These are phyloP conservation scores for Ophthalmolycus amberensis DNA, from an alignment of 2,113 vertebrate species.

Conservation along the genomic window DNA sequence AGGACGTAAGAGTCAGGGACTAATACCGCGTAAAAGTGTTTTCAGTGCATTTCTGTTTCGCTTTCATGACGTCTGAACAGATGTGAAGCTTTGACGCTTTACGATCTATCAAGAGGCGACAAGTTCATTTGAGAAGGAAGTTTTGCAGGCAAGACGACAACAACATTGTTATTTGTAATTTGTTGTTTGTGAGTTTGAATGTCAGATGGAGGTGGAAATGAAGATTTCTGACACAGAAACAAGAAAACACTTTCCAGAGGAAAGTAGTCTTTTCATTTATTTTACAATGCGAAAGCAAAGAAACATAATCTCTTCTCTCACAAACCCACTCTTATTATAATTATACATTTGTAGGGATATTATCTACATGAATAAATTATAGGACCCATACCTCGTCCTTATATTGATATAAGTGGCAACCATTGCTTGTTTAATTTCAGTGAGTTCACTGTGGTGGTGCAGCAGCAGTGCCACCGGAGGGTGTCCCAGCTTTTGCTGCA, in stretches of 20 bases:
- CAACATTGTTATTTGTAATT: neutral
- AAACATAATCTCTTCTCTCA: neutral
- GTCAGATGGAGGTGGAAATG: too few relatives aligned
- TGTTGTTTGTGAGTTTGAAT: neutral
- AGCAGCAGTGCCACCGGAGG: too few relatives aligned
- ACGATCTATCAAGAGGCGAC: neutral
- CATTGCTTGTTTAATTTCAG: neutral
- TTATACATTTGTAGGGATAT: neutral
- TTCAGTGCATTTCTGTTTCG: neutral
- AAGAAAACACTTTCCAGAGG: neutral
- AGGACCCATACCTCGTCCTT: neutral
- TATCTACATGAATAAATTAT: too few relatives aligned
- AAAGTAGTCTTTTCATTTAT: neutral
- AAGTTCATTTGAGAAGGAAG: neutral
- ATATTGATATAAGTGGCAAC: neutral
- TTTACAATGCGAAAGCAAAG: neutral
- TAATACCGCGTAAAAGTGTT: neutral
- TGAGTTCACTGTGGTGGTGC: neutral
- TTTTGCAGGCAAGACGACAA: neutral
- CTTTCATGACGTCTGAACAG: neutral
- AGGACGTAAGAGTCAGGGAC: neutral
- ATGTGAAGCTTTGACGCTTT: neutral
- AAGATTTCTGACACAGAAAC: neutral
- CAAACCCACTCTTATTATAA: neutral
- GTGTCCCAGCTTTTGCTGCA: too few relatives aligned